Percentiles rank a stretch among this genome's conserved stretches.
phyloP scores from a whole-genome alignment of 35 echinoderm and acorn worm genomes.

The Apostichopus japonicus region DNA sequence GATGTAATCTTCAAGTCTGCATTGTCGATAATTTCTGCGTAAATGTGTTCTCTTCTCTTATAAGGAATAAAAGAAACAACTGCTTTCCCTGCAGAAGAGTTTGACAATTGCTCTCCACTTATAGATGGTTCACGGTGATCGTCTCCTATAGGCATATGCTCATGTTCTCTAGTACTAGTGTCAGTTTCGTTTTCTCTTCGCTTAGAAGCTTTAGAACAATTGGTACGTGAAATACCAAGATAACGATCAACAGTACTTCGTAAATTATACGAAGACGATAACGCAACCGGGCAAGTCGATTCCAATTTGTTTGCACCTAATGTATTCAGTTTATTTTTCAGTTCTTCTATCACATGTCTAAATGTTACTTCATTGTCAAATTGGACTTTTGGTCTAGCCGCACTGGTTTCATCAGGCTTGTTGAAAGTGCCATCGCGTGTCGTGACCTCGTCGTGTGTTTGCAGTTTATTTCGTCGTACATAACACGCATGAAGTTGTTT shows the following conservation, averaged over 20 bases:
- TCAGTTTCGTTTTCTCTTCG: background rate
- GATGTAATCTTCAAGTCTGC: background rate
- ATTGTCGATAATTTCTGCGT: background rate
- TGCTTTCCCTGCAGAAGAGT: background rate
- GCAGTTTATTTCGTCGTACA: background rate
- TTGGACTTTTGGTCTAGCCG: background rate
- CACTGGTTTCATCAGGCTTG: background rate
- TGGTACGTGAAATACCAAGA: background rate
- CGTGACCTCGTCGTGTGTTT: background rate
- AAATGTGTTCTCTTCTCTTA: slow-evolving; percentile 45
- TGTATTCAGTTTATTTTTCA: slow-evolving; percentile 12
- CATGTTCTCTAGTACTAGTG: background rate
- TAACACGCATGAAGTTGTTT: background rate
- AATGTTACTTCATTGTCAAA: background rate
- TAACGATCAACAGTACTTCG: background rate
- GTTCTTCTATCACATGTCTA: slow-evolving; percentile 15
- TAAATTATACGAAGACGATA: background rate
- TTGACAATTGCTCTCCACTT: background rate
- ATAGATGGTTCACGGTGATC: background rate
- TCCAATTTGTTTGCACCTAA: slow-evolving; percentile 11
- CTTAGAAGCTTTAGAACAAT: background rate
- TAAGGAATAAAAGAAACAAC: background rate
- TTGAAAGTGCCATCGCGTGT: background rate
- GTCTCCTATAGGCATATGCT: background rate
- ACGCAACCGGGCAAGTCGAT: background rate